Percentiles rank a stretch among this genome's conserved stretches.
Evolutionary conservation across 2,888 invertebrate genomes (phyloP).

Genomic region (Cephus pulcher): DNA sequence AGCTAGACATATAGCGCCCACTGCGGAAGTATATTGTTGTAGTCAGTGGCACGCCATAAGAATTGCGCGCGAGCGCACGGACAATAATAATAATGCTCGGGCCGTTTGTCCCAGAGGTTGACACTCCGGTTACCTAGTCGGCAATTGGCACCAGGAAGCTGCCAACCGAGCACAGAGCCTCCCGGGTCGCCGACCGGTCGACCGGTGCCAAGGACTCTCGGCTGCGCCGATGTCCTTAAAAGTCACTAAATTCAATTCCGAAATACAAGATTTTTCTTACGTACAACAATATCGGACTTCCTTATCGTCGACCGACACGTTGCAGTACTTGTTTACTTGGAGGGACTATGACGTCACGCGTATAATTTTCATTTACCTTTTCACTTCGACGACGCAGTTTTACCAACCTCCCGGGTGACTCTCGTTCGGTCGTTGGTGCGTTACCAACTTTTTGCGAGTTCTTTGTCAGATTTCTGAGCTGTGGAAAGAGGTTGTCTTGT

Average conservation of each 20-base stretch:
- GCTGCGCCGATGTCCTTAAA: background rate
- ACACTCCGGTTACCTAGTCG: conserved; percentile 25
- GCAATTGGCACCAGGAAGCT: conserved; percentile 25
- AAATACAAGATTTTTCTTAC: background rate
- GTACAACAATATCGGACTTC: conserved; percentile 12
- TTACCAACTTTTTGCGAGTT: background rate
- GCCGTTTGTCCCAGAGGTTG: conserved; percentile 27
- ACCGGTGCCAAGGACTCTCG: conserved; percentile 55
- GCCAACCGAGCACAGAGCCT: conserved; percentile 19
- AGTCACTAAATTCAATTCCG: background rate
- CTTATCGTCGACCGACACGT: background rate
- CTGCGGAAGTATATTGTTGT: conserved; percentile 39
- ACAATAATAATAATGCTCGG: conserved; percentile 29
- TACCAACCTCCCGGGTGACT: background rate
- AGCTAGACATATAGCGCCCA: conserved; percentile 50
- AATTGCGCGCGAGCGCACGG: conserved; percentile 24
- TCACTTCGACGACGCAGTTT: background rate
- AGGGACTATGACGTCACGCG: background rate
- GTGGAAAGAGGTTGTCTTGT: background rate
- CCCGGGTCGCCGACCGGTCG: conserved; percentile 55
- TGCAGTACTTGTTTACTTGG: no score
- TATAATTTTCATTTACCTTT: background rate
- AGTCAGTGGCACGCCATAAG: conserved; percentile 12
- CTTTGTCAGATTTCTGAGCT: background rate
- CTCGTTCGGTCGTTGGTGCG: background rate